A percentile compares a stretch with the other conserved stretches of the same genome.
phyloP scores from a whole-genome alignment of 2,113 vertebrate species.

The Glaucomys volans region DNA sequence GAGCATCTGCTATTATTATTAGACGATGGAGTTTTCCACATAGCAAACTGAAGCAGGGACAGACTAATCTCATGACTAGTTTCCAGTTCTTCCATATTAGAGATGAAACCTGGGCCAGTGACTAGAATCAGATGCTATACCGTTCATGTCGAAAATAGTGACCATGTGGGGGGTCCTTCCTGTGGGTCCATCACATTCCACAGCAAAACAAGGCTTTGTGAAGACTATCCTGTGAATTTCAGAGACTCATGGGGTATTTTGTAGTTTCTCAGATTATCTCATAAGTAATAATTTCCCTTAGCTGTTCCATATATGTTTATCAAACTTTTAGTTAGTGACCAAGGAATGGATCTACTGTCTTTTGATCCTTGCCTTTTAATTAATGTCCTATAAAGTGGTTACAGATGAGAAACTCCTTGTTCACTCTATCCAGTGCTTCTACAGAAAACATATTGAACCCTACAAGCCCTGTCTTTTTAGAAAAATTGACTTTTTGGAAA shows the following conservation, averaged over 20 bases:
- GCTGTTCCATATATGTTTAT: not conserved
- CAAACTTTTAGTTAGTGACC: not conserved
- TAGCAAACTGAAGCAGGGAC: not conserved
- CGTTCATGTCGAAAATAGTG: not conserved
- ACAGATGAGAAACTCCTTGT: not conserved
- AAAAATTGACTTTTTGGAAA: constrained; percentile 45
- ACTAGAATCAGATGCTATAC: not conserved
- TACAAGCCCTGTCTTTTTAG: not conserved
- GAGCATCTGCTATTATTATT: not conserved
- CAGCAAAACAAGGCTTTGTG: not conserved
- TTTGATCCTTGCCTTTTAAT: constrained; percentile 30
- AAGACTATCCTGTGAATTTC: not conserved
- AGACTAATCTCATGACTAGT: not conserved
- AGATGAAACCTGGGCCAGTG: not conserved
- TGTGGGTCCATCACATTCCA: not conserved
- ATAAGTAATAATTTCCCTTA: constrained; percentile 23
- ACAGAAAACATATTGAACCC: not conserved
- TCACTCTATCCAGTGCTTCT: not conserved
- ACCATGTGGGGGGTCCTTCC: not conserved
- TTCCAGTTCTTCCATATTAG: not conserved
- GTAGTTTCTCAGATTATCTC: constrained; percentile 1
- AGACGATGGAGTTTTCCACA: not conserved
- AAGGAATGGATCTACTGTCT: not conserved
- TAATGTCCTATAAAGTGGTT: not conserved
- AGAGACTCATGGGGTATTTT: not conserved